These are phyloP conservation scores for Typhlichthys subterraneus DNA, from an alignment of 2,797 vertebrate species.

Conservation along the genomic window DNA sequence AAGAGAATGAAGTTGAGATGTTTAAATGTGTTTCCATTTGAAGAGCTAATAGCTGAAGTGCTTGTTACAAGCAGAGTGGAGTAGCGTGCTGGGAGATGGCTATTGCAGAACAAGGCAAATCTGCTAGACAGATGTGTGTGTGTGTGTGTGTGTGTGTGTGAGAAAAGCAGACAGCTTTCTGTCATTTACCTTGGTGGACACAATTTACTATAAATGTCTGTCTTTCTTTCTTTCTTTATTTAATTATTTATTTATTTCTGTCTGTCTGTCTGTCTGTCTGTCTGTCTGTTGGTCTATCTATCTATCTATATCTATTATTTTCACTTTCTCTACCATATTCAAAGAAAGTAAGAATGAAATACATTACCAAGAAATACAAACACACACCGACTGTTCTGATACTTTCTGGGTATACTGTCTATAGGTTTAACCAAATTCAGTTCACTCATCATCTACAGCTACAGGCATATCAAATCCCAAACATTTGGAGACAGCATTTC, in stretches of 20 bases:
- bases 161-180: slow-evolving; percentile 48
- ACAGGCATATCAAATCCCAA: slow-evolving; percentile 73
- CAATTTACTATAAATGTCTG: slow-evolving; percentile 53
- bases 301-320: neutral
- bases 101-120: slow-evolving; percentile 62
- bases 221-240: slow-evolving; percentile 9
- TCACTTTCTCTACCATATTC: neutral
- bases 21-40: slow-evolving; percentile 74
- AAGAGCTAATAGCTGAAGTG: slow-evolving; percentile 68
- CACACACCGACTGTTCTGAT: slow-evolving; percentile 33
- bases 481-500: slow-evolving; percentile 72
- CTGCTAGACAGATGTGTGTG: slow-evolving; percentile 75
- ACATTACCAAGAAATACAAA: slow-evolving; percentile 41
- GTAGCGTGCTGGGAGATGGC: slow-evolving; percentile 56
- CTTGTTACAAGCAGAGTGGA: slow-evolving; percentile 66
- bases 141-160: slow-evolving; percentile 6
- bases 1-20: slow-evolving; percentile 50
- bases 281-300: slow-evolving; percentile 24
- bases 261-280: slow-evolving; percentile 31
- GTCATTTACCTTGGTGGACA: slow-evolving; percentile 66
- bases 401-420: slow-evolving; percentile 52
- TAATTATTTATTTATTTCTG: neutral
- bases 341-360: neutral
- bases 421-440: slow-evolving; percentile 70
- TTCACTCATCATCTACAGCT: slow-evolving; percentile 66